Base-by-base conservation (phyloP, 1,140 invertebrate species). In the Drosophila trapezifrons region DNA sequence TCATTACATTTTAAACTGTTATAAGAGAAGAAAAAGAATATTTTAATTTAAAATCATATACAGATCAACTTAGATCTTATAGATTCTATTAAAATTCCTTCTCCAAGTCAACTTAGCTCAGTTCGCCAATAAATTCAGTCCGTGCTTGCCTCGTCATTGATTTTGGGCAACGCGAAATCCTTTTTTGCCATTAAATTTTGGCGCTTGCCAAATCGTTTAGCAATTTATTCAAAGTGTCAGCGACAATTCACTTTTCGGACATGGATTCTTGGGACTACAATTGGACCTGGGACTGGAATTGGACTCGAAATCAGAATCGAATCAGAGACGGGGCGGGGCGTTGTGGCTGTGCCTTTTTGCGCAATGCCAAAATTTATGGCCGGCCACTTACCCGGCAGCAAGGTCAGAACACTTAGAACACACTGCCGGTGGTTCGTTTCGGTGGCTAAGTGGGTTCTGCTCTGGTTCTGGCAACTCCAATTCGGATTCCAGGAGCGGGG, bases 171-270 rank as follows among this genome's bases (percentile, higher is more conserved):
- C n/a, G 4, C 18, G 27, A 74, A 75, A 75, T 64, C 49, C 59
- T 74, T 74, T 75, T 47, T 54, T 40, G 54, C 29, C 56, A 63
- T 64, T 62, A 58, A 32, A 45, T 76, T 72, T 57, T 59, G 54
- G 56, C 67, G 63, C 76, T 80, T 76, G 59, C 69, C 74, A 70
- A 75, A 78, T 77, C 46, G 52, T 51, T 57, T 49, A 57, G 51
- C 38, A 76, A 76, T 78, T 72, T 86, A 82, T 86, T 86, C 71
- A 79, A 86, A 82, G 76, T 73, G 59, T 79, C 72, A 60, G 66
- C 76, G 78, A 87, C 83, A 87, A 87, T 87, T 87, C 83, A 87
- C 83, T 79, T 87, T 85, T 80, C 51, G 66, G 58, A 67, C 62
- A 70, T 79, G 46, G 58, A 66, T 72, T 76, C 74, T 69, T 76